phyloP scores from a whole-genome alignment of 2,113 vertebrate genomes.

The Stigmatopora nigra region DNA sequence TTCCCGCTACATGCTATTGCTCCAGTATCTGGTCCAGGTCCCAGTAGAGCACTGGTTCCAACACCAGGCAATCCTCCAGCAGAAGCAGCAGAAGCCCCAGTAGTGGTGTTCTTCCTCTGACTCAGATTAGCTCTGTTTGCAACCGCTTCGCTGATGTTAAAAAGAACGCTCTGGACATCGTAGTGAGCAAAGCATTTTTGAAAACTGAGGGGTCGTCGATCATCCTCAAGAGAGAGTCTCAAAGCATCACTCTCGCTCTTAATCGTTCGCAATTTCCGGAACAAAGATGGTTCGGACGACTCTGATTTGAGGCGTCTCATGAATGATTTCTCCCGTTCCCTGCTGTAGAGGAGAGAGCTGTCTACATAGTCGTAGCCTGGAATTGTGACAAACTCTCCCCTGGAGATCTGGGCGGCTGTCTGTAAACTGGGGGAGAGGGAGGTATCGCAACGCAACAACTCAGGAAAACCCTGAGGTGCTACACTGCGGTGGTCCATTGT shows the following conservation, averaged over 20 bases:
- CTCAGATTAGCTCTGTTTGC: slow-evolving; percentile 78
- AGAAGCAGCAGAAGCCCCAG: slow-evolving; percentile 90
- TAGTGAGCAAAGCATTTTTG: slow-evolving; percentile 96
- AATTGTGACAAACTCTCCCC: slow-evolving; percentile 86
- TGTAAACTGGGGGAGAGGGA: slow-evolving; percentile 85
- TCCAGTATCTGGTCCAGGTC: slow-evolving; percentile 26
- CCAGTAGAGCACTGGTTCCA: slow-evolving; percentile 25
- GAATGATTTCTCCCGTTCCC: slow-evolving; percentile 83
- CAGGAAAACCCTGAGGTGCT: slow-evolving; percentile 77
- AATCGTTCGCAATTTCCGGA: slow-evolving; percentile 83
- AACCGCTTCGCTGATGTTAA: slow-evolving; percentile 92
- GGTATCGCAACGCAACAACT: slow-evolving; percentile 79
- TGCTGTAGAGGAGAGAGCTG: slow-evolving; percentile 75
- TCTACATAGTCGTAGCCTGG: slow-evolving; percentile 86
- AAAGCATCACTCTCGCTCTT: slow-evolving; percentile 87
- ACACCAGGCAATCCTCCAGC: slow-evolving; percentile 47
- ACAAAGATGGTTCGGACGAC: slow-evolving; percentile 83
- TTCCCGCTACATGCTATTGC: slow-evolving; percentile 48
- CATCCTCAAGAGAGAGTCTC: slow-evolving; percentile 79
- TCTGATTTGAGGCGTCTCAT: slow-evolving; percentile 85
- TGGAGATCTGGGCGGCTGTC: slow-evolving; percentile 86
- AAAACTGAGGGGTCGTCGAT: slow-evolving; percentile 78
- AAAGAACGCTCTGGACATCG: slow-evolving; percentile 93
- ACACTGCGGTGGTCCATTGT: slow-evolving; percentile 76
- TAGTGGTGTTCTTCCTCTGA: slow-evolving; percentile 92